Evolutionary conservation across 2,797 vertebrate genomes (phyloP), one percentile per base, ranked within the genome.

Genomic region (Enteromius viviparus): DNA sequence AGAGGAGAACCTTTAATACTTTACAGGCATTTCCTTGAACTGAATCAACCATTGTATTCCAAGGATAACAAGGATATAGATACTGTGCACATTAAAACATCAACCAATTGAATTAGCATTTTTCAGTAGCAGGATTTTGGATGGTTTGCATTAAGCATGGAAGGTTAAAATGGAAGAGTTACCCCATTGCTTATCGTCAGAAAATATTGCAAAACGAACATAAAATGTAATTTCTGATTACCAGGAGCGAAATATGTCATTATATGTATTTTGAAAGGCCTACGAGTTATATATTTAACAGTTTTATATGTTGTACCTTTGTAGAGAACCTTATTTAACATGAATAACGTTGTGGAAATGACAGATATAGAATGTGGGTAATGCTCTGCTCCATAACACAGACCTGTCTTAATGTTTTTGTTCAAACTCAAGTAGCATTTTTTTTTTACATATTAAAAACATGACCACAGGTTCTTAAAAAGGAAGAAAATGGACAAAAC

Each of bases 241-340:
- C 93, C 93, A 91, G 94, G 94, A 92, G 91, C 93, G 93, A 95
- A 91, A 93, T 88, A 96, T 95, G 96, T 97, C 96, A 98, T 97
- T 97, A 96, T 97, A 97, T 98, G 97, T 98, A 99, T 99, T 99
- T 99, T 99, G 96, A 97, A 96, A 97, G 97, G 95, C 96, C 95
- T 96, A 97, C 97, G 92, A 97, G 96, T 98, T 98, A 97, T 98
- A 99, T 98, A 99, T 98, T 99, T 99, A 99, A 97, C 97, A 99
- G 95, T 98, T 99, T 99, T 98, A 97, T 98, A 99, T 98, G 97
- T 98, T 97, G 98, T 99, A 98, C 96, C 97, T 99, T 99, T 99
- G 97, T 98, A 99, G 97, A 98, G 95, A 98, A 97, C 94, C 95
- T 96, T 98, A 97, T 97, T 96, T 96, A 96, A 97, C 96, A 97